Evolutionary conservation across 2,797 vertebrate genomes (phyloP), one percentile per base, ranked within the genome.

Genomic region (Tachyglossus aculeatus): DNA sequence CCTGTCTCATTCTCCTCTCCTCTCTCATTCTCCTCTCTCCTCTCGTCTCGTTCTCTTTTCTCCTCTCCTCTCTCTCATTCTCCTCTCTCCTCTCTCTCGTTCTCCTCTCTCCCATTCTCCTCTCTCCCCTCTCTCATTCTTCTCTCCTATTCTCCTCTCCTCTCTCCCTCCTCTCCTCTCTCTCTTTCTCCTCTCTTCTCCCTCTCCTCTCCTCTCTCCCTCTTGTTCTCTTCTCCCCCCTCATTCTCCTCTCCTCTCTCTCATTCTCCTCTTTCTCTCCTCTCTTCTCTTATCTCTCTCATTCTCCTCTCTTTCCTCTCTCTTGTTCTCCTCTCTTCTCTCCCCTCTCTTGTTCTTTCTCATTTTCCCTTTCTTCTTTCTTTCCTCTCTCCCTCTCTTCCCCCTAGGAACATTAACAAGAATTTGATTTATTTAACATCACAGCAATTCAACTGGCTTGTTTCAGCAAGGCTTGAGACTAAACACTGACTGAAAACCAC

Each of bases 81-180:
- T 39, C 39, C 39, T 39, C 39, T 19, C 19, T 9, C 19, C 9
- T 18, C 37, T 16, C 37, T 8, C 39, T 39, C 39, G 19, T 39
- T 9, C 19, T 38, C n/a, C 19, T 10, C 19, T n/a, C 38, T 10
- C 9, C 14, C 19, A n/a, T 10, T 39, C 9, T 39, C 39, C n/a
- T 15, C n/a, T 3, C 44, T 5, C 18, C 13, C 13, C 22, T 21
- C 16, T 12, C 22, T 43, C 22, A 24, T 9, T 9, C 27, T 45
- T 24, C n/a, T 3, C 11, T 7, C 16, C 21, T 6, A 7, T 10
- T 2, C 5, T n/a, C n/a, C n/a, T n/a, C n/a, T n/a, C n/a, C n/a
- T n/a, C n/a, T n/a, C 11, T 40, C 39, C 10, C n/a, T 6, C 9
- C 38, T n/a, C n/a, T n/a, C n/a, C n/a, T n/a, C n/a, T n/a, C n/a